Conservation (phyloP, 2,888 invertebrate genomes). For the Tortricodes alternella region DNA sequence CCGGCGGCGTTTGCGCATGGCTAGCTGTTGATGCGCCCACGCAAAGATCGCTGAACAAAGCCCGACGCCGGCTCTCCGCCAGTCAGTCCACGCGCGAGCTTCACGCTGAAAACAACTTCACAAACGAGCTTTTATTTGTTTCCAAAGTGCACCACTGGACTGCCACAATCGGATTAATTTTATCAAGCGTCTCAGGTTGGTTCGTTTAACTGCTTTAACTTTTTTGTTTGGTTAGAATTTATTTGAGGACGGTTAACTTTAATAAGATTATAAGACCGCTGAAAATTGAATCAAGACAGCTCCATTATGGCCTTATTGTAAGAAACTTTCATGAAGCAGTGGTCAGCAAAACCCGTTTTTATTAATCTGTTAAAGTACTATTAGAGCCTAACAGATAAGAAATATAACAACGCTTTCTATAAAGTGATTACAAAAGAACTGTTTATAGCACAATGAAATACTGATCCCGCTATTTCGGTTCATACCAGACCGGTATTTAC, state of each 20-base stretch:
- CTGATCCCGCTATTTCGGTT: slow-evolving; percentile 10
- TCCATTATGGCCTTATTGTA: too few relatives aligned
- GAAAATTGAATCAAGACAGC: neutral
- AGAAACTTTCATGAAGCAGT: too few relatives aligned
- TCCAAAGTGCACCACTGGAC: slow-evolving; percentile 16
- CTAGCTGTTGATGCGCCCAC: slow-evolving; percentile 54
- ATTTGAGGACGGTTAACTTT: neutral
- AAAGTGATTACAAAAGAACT: too few relatives aligned
- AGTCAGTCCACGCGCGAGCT: slow-evolving; percentile 71
- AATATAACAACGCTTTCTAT: too few relatives aligned
- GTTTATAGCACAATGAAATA: neutral
- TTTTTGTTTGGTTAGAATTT: neutral
- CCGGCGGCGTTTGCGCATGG: slow-evolving; percentile 25
- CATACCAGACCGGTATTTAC: slow-evolving; percentile 46
- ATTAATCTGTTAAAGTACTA: too few relatives aligned
- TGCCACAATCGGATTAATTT: slow-evolving; percentile 20
- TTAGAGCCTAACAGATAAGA: too few relatives aligned
- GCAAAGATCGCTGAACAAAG: slow-evolving; percentile 69
- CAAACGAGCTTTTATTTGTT: slow-evolving; percentile 15
- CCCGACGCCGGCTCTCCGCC: slow-evolving; percentile 48
- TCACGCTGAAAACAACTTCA: slow-evolving; percentile 60
- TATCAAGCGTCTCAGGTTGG: slow-evolving; percentile 13
- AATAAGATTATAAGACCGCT: neutral
- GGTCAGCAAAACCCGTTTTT: too few relatives aligned
- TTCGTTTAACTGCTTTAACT: neutral